Base-by-base conservation (phyloP, 1,140 invertebrate genomes). In the Calephelis nemesis region DNA sequence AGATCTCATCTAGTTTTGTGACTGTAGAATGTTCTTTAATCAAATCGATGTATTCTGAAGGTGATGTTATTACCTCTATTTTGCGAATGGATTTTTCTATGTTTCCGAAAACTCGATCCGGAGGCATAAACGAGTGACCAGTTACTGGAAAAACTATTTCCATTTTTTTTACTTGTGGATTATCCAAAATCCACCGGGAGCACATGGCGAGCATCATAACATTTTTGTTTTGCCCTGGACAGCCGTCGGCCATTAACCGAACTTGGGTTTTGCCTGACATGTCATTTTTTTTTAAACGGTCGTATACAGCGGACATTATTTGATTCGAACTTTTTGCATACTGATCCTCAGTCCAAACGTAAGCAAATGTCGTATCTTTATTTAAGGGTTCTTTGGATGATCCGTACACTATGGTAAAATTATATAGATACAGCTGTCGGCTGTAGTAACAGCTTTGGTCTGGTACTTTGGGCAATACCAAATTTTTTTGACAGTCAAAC, bases 391-490 rank as follows among this genome's bases (percentile, higher is more conserved):
- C 50, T 54, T 54, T 54, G 8, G 15, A 54, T 54, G 13, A 5
- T 54, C 50, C 50, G 12, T 54, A 12, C 7, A 54, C 50, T 19
- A 54, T 54, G 15, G 50, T 54, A 7, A 19, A 54, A 19, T 30
- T 54, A 12, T 54, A 54, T 19, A 54, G n/a, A 13, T 54, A 54
- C n/a, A 54, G 50, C 50, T 54, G 50, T 12, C 15, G 12, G 15
- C 15, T 54, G 50, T 54, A 54, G 4, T 54, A 54, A 19, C 50
- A 54, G 15, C 50, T 54, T 54, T 30, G 50, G 50, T 54, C 50
- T n/a, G 15, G 50, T 7, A 54, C 15, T 54, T 54, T 54, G 7
- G 50, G 50, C 15, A 54, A 12, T 6, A 30, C 50, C 15, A 54
- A 19, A 19, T 19, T 19, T 19, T 19, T 19, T 19, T 19, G 15